A percentile compares a stretch with the other conserved stretches of the same genome.
Evolutionary conservation across 2,888 invertebrate species (phyloP).

Genomic region (Apodemia duryi): DNA sequence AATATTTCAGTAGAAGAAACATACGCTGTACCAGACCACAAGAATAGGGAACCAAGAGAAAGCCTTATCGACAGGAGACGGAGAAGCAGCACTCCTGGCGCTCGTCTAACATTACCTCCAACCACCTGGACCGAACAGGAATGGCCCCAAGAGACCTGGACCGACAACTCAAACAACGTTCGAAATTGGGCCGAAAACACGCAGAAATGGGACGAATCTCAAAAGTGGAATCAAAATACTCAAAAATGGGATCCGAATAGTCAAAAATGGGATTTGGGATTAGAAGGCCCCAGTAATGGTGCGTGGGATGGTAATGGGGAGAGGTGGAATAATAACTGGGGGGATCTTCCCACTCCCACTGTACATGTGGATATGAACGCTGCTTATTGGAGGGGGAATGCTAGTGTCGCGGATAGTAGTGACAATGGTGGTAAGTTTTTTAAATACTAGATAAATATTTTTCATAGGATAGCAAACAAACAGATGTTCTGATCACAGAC

Average conservation of each 20-base stretch:
- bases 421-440: too few relatives aligned
- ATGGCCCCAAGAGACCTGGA: constrained; percentile 57
- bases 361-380: constrained; percentile 68
- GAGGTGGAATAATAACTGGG: constrained; percentile 61
- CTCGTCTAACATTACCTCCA: constrained; percentile 54
- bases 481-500: too few relatives aligned
- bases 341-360: constrained; percentile 64
- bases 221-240: constrained; percentile 45
- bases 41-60: constrained; percentile 52
- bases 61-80: constrained; percentile 61
- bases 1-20: constrained; percentile 53
- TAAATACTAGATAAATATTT: too few relatives aligned
- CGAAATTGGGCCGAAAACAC: constrained; percentile 62
- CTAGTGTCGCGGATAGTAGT: too few relatives aligned
- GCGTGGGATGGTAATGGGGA: constrained; percentile 50
- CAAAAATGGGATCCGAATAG: constrained; percentile 51
- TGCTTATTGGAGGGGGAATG: constrained; percentile 58
- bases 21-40: constrained; percentile 68
- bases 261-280: constrained; percentile 48
- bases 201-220: constrained; percentile 49
- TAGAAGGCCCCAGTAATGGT: constrained; percentile 47
- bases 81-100: constrained; percentile 63
- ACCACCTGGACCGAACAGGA: constrained; percentile 44
- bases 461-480: too few relatives aligned
- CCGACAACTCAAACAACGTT: constrained; percentile 51